A percentile compares a stretch with the other conserved stretches of the same genome.
phyloP scores from a whole-genome alignment of 2,113 vertebrate species.

The Haliaeetus leucogaster region DNA sequence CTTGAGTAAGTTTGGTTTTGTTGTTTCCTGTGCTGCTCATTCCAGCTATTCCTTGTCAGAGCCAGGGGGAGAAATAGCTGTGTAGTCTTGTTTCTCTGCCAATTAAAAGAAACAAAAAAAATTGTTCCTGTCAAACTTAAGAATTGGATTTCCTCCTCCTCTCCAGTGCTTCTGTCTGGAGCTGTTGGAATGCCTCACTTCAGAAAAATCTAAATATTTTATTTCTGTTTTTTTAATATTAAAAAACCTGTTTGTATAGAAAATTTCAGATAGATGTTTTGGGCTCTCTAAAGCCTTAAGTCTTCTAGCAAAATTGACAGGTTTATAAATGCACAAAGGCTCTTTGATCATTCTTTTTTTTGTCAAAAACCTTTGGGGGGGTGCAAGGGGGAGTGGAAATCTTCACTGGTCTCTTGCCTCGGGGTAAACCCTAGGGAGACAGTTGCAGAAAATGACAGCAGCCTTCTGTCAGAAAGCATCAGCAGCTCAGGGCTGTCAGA shows the following conservation, averaged over 20 bases:
- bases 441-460: background rate
- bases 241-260: background rate
- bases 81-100: constrained; percentile 6
- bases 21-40: constrained; percentile 18
- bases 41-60: background rate
- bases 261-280: constrained; percentile 27
- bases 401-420: background rate
- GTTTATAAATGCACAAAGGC: constrained; percentile 37
- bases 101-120: constrained; percentile 18
- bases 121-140: background rate
- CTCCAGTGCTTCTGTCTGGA: background rate
- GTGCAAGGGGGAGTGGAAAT: background rate
- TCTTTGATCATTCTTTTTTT: background rate
- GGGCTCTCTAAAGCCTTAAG: constrained; percentile 13
- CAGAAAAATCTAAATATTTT: constrained; percentile 26
- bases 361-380: background rate
- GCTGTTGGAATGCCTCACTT: background rate
- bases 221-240: background rate
- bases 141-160: constrained; percentile 15
- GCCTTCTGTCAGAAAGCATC: background rate
- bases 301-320: background rate
- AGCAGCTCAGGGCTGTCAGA: background rate
- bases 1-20: background rate
- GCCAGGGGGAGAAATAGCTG: background rate
- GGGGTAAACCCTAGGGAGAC: background rate